Evolutionary conservation across 2,113 vertebrate species (phyloP), one percentile per base, ranked within the genome.

Genomic region (Saccopteryx bilineata): DNA sequence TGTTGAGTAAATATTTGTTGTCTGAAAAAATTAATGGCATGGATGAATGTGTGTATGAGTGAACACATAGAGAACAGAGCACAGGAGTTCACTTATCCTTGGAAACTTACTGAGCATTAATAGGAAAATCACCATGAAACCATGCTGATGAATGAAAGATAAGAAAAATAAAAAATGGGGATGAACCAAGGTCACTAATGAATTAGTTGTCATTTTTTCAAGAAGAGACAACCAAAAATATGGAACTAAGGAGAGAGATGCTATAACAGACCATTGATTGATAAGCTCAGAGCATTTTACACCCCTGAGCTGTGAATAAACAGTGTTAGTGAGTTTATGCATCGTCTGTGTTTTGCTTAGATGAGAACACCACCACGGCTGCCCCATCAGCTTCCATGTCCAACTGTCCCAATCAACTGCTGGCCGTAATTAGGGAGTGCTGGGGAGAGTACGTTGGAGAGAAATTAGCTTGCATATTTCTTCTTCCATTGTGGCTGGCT

Each of bases 381-480:
- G 96, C 65, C 96, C 65, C 13, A 33, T 61, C 94, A 31, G 93
- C 63, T 76, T 90, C 68, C 95, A 2, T 24, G 84, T 23, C 95
- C 97, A 94, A 72, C 87, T 94, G 95, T 63, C 90, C 94, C 90
- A 86, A 84, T 96, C 54, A 92, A 76, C 63, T 74, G 95, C 52
- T 5, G 2, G 0, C 87, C 56, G 4, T 95, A 97, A 87, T 96
- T 94, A 94, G 28, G 83, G 69, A 87, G 89, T 58, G 65, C 94
- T 92, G 81, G n/a, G 76, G 14, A 93, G 58, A 97, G 87, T 92
- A 75, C 61, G 4, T 56, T 48, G 83, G 79, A 95, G n/a, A 89
- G 61, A 96, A 97, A 97, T 2, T 0, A 78, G 14, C 18, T 48
- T 95, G 86, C 48, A 39, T 93, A 78, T 97, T 96, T 97, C 95